Conservation (phyloP, 1,140 invertebrate genomes). For the Caenorhabditis tropicalis region DNA sequence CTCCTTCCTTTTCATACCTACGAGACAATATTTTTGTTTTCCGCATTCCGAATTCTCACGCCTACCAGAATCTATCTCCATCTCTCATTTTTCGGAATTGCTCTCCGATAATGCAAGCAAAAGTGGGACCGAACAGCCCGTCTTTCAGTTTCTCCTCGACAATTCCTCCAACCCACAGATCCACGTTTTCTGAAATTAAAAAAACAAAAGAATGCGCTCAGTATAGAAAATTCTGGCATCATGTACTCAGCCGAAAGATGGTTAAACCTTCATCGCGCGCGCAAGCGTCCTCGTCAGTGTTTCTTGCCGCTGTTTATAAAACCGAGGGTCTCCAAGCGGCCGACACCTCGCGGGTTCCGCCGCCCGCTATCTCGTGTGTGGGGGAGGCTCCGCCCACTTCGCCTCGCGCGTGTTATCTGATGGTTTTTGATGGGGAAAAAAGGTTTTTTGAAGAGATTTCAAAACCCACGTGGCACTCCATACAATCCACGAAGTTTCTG, state of each 20-base stretch:
- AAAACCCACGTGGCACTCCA: slow-evolving; percentile 81
- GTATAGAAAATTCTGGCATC: not conserved
- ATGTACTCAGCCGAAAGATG: slow-evolving; percentile 33
- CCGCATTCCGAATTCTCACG: not conserved
- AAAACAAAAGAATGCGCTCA: slow-evolving; percentile 14
- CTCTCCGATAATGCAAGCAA: slow-evolving; percentile 87
- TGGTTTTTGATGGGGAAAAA: not conserved
- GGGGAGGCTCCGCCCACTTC: not conserved
- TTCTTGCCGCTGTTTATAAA: not conserved
- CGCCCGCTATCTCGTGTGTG: not conserved
- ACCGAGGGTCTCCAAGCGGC: not conserved
- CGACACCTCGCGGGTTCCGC: slow-evolving; percentile 27
- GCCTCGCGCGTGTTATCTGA: not conserved
- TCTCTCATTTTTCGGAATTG: slow-evolving; percentile 87
- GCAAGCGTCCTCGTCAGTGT: not conserved
- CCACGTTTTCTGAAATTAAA: slow-evolving; percentile 80
- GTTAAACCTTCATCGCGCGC: slow-evolving; percentile 38
- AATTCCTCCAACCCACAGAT: slow-evolving; percentile 93
- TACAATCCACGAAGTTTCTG: slow-evolving; percentile 85
- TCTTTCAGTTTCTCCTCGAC: slow-evolving; percentile 84
- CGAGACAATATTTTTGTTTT: slow-evolving; percentile 74
- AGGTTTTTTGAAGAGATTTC: not conserved
- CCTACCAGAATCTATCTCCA: slow-evolving; percentile 80
- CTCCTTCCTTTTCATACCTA: slow-evolving; percentile 89
- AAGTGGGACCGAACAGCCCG: slow-evolving; percentile 88